These are phyloP conservation scores for Pseudocheirus occidentalis DNA, from an alignment of 2,797 vertebrate genomes.

Conservation along the genomic window DNA sequence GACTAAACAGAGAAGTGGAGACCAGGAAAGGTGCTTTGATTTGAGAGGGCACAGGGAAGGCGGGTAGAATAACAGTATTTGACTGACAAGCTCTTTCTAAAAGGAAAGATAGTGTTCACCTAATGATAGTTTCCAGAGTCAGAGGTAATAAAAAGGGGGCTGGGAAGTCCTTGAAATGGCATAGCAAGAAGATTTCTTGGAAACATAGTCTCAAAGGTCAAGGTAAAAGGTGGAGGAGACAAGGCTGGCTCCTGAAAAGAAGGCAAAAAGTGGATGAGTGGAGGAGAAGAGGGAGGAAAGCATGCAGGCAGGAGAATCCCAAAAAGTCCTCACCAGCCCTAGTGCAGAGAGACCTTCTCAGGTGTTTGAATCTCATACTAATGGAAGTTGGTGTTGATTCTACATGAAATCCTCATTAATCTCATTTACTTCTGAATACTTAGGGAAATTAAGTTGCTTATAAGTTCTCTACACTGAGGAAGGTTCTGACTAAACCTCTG, in stretches of 20 bases:
- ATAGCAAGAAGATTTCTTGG: neutral
- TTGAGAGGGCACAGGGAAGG: neutral
- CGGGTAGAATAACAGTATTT: neutral
- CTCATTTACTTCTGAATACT: neutral
- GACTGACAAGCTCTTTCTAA: neutral
- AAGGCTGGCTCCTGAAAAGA: neutral
- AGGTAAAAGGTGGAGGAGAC: neutral
- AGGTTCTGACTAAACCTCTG: neutral
- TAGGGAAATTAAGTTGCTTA: neutral
- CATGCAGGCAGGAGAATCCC: neutral
- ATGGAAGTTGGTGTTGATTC: neutral
- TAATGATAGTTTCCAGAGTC: neutral
- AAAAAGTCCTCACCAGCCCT: neutral
- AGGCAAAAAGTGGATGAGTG: neutral
- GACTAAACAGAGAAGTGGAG: neutral
- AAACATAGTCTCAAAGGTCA: neutral
- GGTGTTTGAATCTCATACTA: neutral
- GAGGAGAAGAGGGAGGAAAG: neutral
- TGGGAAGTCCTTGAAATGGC: neutral
- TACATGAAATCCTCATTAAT: neutral
- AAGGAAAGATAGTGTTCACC: neutral
- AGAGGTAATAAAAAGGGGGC: neutral
- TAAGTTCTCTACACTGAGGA: neutral
- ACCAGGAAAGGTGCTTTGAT: neutral
- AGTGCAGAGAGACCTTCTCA: neutral